Base-by-base conservation (phyloP, 2,797 vertebrate genomes). In the Cheirogaleus major region DNA sequence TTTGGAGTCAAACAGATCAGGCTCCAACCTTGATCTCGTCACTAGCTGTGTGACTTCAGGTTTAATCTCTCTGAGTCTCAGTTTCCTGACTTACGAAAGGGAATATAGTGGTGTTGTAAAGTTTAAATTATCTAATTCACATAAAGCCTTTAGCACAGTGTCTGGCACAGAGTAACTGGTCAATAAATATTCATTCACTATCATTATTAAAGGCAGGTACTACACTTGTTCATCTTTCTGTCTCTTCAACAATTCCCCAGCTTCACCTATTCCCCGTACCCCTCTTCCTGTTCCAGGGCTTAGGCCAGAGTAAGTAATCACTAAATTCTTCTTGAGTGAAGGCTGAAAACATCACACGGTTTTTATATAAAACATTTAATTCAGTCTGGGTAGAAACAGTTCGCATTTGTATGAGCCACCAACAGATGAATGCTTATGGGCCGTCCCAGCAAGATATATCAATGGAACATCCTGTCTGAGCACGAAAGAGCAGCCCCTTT, bases 391-490 rank as follows among this genome's bases (percentile, higher is more conserved):
- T 57, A 89, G 82, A 96, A 91, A 92, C 95, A 96, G 95, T 96
- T 97, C 76, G 61, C 12, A 5, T 95, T 96, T 97, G 90, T 97
- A 50, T 83, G 93, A 91, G 75, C 91, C 73, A 95, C n/a, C 78
- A 97, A 86, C 81, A 95, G 90, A 76, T 1, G 20, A 96, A 78
- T 82, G 76, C 45, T 95, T 88, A 73, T 90, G 73, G 87, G 76
- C 84, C 92, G 73, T 92, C 76, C 50, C 45, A 69, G 88, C 93
- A 95, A 93, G 84, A 88, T 35, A 12, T 78, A 95, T 97, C 92
- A 97, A 96, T 96, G 84, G 90, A 23, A 86, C 83, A 95, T 92
- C 92, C 90, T 98, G 93, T 96, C 75, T 95, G 87, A 79, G 69
- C 45, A 92, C 75, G 59, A 73, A 70, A 96, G 50, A 96, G 93